These are phyloP conservation scores for Microcebus ravelobensis DNA, from an alignment of 2,113 vertebrate species.

Conservation along the genomic window DNA sequence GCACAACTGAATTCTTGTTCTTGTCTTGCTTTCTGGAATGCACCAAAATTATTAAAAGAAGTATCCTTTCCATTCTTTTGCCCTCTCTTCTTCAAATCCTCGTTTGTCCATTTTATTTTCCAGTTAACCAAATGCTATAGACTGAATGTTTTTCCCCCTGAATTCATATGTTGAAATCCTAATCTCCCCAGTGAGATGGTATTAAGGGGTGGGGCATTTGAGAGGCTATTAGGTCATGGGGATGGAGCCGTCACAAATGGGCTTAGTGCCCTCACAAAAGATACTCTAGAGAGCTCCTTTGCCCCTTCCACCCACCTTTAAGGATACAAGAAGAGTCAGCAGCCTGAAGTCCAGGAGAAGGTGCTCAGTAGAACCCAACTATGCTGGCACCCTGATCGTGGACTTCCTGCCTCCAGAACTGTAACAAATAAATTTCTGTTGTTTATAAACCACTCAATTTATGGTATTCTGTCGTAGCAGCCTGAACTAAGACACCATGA, in stretches of 20 bases:
- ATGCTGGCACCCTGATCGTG: too few relatives aligned
- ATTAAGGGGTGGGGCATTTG: too few relatives aligned
- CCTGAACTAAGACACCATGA: neutral
- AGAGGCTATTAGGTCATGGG: too few relatives aligned
- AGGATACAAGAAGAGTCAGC: too few relatives aligned
- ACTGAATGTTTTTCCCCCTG: neutral
- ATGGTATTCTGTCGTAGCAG: neutral
- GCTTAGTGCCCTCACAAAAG: too few relatives aligned
- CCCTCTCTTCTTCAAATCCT: neutral
- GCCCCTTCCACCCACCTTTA: rapidly evolving
- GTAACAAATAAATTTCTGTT: neutral
- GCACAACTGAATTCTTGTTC: neutral
- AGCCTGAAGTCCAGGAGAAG: rapidly evolving
- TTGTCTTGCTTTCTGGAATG: neutral
- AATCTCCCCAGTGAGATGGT: neutral
- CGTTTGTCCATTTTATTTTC: neutral
- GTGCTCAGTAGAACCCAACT: neutral
- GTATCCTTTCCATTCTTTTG: neutral
- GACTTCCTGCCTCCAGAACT: neutral
- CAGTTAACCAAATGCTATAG: neutral
- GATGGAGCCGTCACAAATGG: neutral
- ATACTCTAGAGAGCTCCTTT: neutral
- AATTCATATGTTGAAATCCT: neutral
- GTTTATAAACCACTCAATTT: too few relatives aligned
- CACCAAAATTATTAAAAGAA: neutral